Evolutionary conservation across 2,888 invertebrate species (phyloP).

Genomic region (Rugalucina vietnamica): DNA sequence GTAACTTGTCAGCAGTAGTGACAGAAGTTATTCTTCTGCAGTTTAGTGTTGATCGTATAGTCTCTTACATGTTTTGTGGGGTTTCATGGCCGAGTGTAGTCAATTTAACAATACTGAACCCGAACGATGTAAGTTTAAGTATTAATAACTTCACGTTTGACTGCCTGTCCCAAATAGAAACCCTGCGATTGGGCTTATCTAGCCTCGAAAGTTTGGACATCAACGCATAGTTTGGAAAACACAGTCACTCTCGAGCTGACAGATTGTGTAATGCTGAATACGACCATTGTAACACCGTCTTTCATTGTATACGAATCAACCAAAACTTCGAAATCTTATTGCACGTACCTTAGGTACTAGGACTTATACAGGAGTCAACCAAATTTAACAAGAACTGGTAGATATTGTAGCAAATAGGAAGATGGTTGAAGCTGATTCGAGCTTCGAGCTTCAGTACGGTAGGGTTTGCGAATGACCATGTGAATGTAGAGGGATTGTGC

Average conservation of each 20-base stretch:
- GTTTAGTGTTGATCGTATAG: too few relatives aligned
- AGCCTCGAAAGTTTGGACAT: not conserved
- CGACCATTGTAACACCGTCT: not conserved
- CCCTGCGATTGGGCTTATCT: not conserved
- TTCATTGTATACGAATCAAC: not conserved
- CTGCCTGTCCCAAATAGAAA: not conserved
- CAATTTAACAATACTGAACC: not conserved
- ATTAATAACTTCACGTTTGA: not conserved
- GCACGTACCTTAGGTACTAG: not conserved
- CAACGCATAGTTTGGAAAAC: not conserved
- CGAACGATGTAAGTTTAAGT: not conserved
- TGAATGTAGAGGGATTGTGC: not conserved
- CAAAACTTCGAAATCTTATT: not conserved
- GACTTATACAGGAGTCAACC: not conserved
- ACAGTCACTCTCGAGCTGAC: not conserved
- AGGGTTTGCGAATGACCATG: not conserved
- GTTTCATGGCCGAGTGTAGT: not conserved
- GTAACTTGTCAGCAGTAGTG: too few relatives aligned
- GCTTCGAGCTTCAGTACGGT: not conserved
- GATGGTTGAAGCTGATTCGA: not conserved
- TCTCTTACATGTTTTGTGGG: not conserved
- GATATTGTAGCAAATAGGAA: not conserved
- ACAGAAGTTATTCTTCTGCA: too few relatives aligned
- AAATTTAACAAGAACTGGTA: not conserved
- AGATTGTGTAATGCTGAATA: not conserved